Evolutionary conservation across 2,797 vertebrate genomes (phyloP), one percentile per base, ranked within the genome.

Genomic region (Anguilla anguilla): DNA sequence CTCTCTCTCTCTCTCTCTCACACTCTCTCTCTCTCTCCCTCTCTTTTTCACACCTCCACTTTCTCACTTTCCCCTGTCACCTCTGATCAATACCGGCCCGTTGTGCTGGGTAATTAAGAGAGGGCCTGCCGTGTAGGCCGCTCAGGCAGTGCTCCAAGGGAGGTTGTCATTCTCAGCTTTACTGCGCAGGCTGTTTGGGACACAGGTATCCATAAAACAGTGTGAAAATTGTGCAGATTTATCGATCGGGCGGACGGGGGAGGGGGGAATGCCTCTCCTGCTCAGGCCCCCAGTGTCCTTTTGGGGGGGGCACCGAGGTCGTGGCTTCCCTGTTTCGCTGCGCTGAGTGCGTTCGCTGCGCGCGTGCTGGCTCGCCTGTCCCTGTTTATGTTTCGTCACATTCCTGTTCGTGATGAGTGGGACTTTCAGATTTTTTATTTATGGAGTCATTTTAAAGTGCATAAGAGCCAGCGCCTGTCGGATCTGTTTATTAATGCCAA

Each of bases 1-100:
- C 90, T 91, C 92, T 64, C 69, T 82, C 84, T 53, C 87, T 61
- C 82, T 82, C 84, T 91, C 89, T 31, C 85, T 67, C 87, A 17
- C 85, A 15, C 81, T 10, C 35, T 79, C 28, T 35, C 28, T 11
- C 67, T 72, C 89, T 28, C 85, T 87, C 57, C 87, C 39, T 83
- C 31, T 84, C 72, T 87, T 22, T 28, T 81, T 28, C 86, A 49
- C 77, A 81, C 77, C 35, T 81, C 22, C 77, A 81, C 39, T 81
- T 81, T 49, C 43, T 46, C 77, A 81, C 77, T 81, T 25, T 81
- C 77, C 49, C 49, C 43, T 17, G 43, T 81, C 43, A 49, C 43
- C 77, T 81, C 19, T 81, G 77, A 81, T 81, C 77, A 49, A 81
- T 81, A 81, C 77, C 7, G 77, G 43, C 77, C 77, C n/a, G 43